Evolutionary conservation across 2,113 vertebrate species (phyloP).

Genomic region (Gobio gobio): DNA sequence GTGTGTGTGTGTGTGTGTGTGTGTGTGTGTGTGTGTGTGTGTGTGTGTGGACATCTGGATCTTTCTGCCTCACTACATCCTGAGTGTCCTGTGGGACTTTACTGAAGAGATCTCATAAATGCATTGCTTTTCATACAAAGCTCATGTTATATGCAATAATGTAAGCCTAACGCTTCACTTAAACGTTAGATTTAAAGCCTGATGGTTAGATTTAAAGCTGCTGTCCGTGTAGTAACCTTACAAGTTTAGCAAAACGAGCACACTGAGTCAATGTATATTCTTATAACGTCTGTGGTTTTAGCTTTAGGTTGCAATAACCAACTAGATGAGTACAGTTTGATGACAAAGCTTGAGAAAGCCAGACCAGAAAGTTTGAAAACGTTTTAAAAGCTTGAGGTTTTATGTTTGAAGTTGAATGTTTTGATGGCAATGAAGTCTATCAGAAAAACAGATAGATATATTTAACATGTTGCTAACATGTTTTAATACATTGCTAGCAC

Average conservation of each 20-base stretch:
- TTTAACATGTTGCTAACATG: no score
- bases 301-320: background rate
- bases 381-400: no score
- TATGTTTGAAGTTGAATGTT: no score
- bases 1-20: background rate
- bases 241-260: background rate
- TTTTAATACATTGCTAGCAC: no score
- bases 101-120: background rate
- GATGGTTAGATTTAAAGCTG: background rate
- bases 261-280: background rate
- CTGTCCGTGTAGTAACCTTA: background rate
- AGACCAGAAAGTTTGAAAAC: no score
- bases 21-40: background rate
- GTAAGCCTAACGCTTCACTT: background rate
- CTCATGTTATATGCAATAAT: background rate
- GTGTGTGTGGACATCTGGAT: background rate
- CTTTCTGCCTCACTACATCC: background rate
- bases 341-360: no score
- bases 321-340: no score
- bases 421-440: no score
- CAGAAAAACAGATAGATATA: no score
- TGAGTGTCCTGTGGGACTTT: background rate
- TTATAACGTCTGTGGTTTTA: background rate
- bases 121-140: background rate
- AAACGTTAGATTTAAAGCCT: background rate